A percentile compares a stretch with the other conserved stretches of the same genome.
Evolutionary conservation across 2,888 invertebrate species (phyloP).

Genomic region (Morpho achilles): DNA sequence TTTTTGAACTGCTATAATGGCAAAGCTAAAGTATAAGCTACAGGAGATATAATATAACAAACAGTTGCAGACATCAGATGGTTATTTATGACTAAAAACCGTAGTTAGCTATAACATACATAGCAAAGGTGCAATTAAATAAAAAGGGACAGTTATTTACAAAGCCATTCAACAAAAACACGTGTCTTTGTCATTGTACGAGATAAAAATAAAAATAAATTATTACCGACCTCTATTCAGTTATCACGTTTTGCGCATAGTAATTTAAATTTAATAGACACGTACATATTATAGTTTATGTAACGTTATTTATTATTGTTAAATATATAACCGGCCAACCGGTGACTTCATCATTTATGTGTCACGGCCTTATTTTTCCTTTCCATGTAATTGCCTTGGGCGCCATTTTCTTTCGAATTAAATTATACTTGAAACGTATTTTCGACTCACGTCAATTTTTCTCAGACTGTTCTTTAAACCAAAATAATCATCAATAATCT

Average conservation of each 20-base stretch:
- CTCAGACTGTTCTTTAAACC: no score
- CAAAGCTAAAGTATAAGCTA: no score
- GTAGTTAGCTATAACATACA: no score
- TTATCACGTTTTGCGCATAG: conserved; percentile 10
- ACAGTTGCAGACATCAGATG: no score
- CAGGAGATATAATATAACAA: no score
- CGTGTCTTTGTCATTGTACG: conserved; percentile 9
- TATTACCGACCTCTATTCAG: conserved; percentile 5
- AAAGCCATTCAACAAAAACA: background rate
- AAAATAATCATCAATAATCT: no score
- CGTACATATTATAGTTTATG: conserved; percentile 1
- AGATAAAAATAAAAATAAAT: conserved; percentile 5
- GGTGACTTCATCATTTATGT: conserved; percentile 5
- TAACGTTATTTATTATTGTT: background rate
- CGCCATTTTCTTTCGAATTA: background rate
- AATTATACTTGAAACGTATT: background rate
- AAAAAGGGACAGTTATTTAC: no score
- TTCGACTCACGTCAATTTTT: no score
- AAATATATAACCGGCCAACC: background rate
- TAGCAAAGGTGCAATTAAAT: no score
- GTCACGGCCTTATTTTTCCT: background rate
- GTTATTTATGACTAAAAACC: no score
- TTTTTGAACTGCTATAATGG: no score
- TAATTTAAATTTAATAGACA: conserved; percentile 13
- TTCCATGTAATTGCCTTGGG: no score